phyloP scores from a whole-genome alignment of 2,888 invertebrate species.

The Acleris literana region DNA sequence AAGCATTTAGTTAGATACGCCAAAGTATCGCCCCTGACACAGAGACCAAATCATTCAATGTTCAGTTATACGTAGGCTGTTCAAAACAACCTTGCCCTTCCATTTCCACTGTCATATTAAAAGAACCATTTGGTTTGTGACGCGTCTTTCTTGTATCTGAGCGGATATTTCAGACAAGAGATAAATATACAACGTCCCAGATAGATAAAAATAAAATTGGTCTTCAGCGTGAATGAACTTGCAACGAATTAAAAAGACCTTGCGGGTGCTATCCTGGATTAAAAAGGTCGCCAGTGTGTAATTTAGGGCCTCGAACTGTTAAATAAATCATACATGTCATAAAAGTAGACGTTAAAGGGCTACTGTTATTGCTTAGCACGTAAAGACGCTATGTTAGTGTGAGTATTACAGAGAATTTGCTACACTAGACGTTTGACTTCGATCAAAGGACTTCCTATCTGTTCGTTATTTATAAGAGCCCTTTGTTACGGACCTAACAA shows the following conservation, averaged over 20 bases:
- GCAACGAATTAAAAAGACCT: constrained; percentile 28
- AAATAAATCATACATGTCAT: constrained; percentile 23
- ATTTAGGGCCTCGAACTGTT: constrained; percentile 21
- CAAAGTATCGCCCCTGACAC: constrained; percentile 64
- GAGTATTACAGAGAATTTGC: constrained; percentile 39
- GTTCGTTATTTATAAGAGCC: constrained; percentile 37
- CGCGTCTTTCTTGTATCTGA: constrained; percentile 23
- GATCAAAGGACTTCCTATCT: constrained; percentile 47
- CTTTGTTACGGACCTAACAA: constrained; percentile 41
- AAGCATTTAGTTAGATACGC: constrained; percentile 49
- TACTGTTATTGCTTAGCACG: constrained; percentile 9
- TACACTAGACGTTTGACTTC: constrained; percentile 43
- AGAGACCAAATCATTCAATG: constrained; percentile 44
- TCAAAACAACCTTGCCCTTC: constrained; percentile 38
- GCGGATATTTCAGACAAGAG: constrained; percentile 23
- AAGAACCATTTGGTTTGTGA: constrained; percentile 14
- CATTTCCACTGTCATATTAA: constrained; percentile 19
- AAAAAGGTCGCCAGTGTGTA: constrained; percentile 18
- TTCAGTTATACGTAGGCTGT: constrained; percentile 32
- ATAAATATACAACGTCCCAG: constrained; percentile 26
- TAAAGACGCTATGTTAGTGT: background rate
- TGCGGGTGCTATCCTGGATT: constrained; percentile 9
- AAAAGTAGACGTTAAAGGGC: constrained; percentile 3
- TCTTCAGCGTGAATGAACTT: constrained; percentile 27
- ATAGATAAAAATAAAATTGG: constrained; percentile 24